Percentiles rank a stretch among this genome's conserved stretches.
Conservation (phyloP, 1,140 invertebrate genomes). For the Potamilus streckersoni region DNA sequence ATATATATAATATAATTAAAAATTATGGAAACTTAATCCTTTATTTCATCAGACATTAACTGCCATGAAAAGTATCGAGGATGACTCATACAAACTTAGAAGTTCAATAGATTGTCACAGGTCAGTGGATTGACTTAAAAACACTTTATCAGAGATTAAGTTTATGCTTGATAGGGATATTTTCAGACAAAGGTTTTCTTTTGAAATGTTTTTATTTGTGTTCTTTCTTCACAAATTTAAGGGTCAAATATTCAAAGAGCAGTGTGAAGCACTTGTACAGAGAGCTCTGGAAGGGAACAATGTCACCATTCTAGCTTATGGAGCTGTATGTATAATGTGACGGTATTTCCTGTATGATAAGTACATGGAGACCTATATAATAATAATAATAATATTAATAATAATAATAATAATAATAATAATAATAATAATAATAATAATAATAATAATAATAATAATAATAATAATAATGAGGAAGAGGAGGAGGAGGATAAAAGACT, state of each 20-base stretch:
- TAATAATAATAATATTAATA: neutral
- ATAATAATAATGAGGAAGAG: too few species aligned
- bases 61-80: neutral
- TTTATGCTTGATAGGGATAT: too few species aligned
- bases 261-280: conserved; percentile 52
- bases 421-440: too few species aligned
- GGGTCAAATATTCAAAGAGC: conserved; percentile 56
- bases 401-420: too few species aligned
- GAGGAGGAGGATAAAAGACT: too few species aligned
- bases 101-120: neutral
- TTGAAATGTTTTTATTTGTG: too few species aligned
- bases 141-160: too few species aligned
- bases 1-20: too few species aligned
- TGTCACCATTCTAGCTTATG: conserved; percentile 56
- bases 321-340: conserved; percentile 50
- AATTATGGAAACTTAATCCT: neutral
- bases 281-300: conserved; percentile 60
- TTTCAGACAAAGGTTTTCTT: too few species aligned
- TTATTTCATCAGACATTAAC: neutral
- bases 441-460: too few species aligned
- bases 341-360: neutral
- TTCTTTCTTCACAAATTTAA: conserved; percentile 30
- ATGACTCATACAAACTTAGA: neutral
- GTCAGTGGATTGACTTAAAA: too few species aligned
- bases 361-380: neutral